Evolutionary conservation across 2,113 vertebrate species (phyloP).

Genomic region (Pimephales promelas): DNA sequence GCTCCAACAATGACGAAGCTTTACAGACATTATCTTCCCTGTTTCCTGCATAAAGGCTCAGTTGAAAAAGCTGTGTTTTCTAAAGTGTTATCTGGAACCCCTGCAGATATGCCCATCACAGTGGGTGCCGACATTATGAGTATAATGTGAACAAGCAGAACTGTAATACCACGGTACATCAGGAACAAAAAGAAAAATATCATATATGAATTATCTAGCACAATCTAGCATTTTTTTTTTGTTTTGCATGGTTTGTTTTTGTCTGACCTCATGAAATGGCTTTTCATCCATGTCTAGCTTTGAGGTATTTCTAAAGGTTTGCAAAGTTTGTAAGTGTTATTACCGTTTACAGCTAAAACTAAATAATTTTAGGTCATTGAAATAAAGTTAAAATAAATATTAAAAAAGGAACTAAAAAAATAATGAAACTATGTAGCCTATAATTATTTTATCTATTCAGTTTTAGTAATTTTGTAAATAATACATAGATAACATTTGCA

Average conservation of each 20-base stretch:
- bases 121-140: constrained; percentile 44
- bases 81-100: constrained; percentile 69
- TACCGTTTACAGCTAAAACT: not conserved
- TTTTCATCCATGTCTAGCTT: not conserved
- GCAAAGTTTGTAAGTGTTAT: not conserved
- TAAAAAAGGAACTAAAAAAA: too few species aligned
- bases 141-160: constrained; percentile 56
- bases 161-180: constrained; percentile 47
- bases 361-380: not conserved
- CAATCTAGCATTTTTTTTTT: not conserved
- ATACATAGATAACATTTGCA: too few species aligned
- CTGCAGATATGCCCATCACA: constrained; percentile 64
- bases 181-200: constrained; percentile 46
- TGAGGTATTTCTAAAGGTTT: too few species aligned
- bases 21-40: constrained; percentile 63
- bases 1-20: constrained; percentile 48
- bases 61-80: constrained; percentile 71
- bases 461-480: too few species aligned
- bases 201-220: constrained; percentile 13
- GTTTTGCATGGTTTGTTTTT: not conserved
- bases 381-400: not conserved
- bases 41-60: constrained; percentile 71
- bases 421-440: too few species aligned
- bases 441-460: too few species aligned
- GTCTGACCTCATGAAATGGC: not conserved